Evolutionary conservation across 2,797 vertebrate species (phyloP).

Genomic region (Sylvia borin): DNA sequence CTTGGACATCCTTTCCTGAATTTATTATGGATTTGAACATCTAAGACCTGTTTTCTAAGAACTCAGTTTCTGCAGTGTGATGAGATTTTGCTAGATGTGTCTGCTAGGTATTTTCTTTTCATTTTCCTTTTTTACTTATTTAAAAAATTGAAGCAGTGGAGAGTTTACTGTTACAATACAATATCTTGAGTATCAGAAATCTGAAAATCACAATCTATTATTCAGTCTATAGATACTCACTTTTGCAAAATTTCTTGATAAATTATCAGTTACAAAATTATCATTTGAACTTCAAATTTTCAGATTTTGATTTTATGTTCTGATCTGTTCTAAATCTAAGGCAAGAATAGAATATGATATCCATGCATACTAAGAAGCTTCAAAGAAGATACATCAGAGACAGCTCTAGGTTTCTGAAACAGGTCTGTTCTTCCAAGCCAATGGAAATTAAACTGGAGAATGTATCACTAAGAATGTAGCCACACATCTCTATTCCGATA

Average conservation of each 20-base stretch:
- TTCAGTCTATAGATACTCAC: not conserved
- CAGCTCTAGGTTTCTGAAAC: not conserved
- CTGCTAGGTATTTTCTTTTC: not conserved
- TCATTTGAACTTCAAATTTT: not conserved
- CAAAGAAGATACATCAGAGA: not conserved
- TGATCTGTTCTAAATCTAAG: not conserved
- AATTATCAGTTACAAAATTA: not conserved
- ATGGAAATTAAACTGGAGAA: not conserved
- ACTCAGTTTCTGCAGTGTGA: not conserved
- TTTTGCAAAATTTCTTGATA: not conserved
- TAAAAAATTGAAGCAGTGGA: not conserved
- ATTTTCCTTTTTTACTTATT: not conserved
- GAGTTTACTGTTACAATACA: not conserved
- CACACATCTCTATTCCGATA: not conserved
- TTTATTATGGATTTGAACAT: not conserved
- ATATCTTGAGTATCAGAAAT: not conserved
- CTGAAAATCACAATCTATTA: not conserved
- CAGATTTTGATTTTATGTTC: not conserved
- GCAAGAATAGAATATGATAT: not conserved
- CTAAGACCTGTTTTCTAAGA: not conserved
- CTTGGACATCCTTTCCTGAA: not conserved
- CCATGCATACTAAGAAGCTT: not conserved
- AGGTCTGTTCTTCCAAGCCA: not conserved
- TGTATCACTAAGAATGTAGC: not conserved
- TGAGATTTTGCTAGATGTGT: not conserved